A percentile compares a stretch with the other conserved stretches of the same genome.
phyloP scores from a whole-genome alignment of 2,888 invertebrate species.

The Cataglyphis albicans region DNA sequence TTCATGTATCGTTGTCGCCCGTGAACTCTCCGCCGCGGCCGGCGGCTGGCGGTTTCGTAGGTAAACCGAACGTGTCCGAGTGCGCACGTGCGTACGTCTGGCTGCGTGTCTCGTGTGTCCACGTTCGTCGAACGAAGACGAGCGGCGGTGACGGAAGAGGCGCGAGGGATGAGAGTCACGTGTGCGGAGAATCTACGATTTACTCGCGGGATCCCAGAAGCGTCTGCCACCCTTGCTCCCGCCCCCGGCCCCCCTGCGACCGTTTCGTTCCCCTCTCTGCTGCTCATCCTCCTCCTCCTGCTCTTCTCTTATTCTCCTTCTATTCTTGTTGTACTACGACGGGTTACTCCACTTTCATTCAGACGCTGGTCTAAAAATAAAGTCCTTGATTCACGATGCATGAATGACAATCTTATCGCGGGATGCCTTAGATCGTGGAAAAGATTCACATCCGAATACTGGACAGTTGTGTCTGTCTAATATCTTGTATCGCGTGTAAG shows the following conservation, averaged over 20 bases:
- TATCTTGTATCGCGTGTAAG: neutral
- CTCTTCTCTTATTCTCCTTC: slow-evolving; percentile 67
- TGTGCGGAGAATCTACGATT: slow-evolving; percentile 76
- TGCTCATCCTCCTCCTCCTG: slow-evolving; percentile 51
- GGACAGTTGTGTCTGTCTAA: neutral
- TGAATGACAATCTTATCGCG: slow-evolving; percentile 81
- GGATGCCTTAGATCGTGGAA: slow-evolving; percentile 37
- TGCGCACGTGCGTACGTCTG: slow-evolving; percentile 65
- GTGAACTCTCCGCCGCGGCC: slow-evolving; percentile 26
- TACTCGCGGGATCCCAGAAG: slow-evolving; percentile 78
- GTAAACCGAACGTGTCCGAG: slow-evolving; percentile 68
- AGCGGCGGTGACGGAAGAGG: slow-evolving; percentile 16
- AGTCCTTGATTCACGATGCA: slow-evolving; percentile 84
- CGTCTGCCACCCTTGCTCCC: slow-evolving; percentile 72
- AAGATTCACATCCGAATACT: slow-evolving; percentile 16
- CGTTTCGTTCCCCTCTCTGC: slow-evolving; percentile 61
- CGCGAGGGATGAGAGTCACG: slow-evolving; percentile 62
- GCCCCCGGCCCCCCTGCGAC: slow-evolving; percentile 35
- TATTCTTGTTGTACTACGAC: slow-evolving; percentile 73
- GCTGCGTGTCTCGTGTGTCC: slow-evolving; percentile 63
- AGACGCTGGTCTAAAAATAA: slow-evolving; percentile 83
- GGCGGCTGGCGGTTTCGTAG: slow-evolving; percentile 55
- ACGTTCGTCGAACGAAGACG: slow-evolving; percentile 41
- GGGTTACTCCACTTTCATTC: slow-evolving; percentile 85
- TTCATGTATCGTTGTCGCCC: slow-evolving; percentile 42